Percentiles rank a stretch among this genome's conserved stretches.
Conservation (phyloP, 2,888 invertebrate species). For the Leucophenga maculata region DNA sequence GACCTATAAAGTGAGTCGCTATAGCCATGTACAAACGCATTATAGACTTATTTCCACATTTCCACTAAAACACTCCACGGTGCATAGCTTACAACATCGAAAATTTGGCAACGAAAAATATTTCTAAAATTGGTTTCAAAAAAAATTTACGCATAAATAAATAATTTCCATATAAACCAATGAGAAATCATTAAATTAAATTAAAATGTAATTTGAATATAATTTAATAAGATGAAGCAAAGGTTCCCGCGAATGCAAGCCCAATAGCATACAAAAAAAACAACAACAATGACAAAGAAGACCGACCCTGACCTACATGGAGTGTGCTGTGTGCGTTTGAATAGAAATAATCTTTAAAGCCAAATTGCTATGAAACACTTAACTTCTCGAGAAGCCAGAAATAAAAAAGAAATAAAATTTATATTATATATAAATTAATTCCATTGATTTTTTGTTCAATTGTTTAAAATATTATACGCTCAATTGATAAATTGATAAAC, state of each 20-base stretch:
- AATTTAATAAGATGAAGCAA: constrained; percentile 18
- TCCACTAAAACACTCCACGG: too few species aligned
- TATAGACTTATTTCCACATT: too few species aligned
- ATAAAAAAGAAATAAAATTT: constrained; percentile 30
- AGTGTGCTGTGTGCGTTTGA: constrained; percentile 33
- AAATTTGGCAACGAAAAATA: too few species aligned
- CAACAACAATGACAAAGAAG: constrained; percentile 44
- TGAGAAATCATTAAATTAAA: too few species aligned
- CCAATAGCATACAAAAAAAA: constrained; percentile 18
- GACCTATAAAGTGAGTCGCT: too few species aligned
- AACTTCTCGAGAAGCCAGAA: constrained; percentile 31
- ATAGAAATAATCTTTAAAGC: constrained; percentile 35
- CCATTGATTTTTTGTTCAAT: constrained; percentile 47
- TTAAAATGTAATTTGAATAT: too few species aligned
- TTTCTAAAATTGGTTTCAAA: too few species aligned
- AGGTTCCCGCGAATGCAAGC: constrained; percentile 27
- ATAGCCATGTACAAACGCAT: too few species aligned
- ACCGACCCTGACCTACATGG: constrained; percentile 61
- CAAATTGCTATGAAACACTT: constrained; percentile 36
- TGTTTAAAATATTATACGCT: neutral
- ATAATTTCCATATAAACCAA: too few species aligned
- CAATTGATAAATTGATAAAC: too few species aligned
- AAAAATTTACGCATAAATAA: too few species aligned
- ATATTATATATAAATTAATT: constrained; percentile 44
- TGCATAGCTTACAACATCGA: too few species aligned